phyloP scores from a whole-genome alignment of 1,140 invertebrate genomes.

The Bombus superbus region DNA sequence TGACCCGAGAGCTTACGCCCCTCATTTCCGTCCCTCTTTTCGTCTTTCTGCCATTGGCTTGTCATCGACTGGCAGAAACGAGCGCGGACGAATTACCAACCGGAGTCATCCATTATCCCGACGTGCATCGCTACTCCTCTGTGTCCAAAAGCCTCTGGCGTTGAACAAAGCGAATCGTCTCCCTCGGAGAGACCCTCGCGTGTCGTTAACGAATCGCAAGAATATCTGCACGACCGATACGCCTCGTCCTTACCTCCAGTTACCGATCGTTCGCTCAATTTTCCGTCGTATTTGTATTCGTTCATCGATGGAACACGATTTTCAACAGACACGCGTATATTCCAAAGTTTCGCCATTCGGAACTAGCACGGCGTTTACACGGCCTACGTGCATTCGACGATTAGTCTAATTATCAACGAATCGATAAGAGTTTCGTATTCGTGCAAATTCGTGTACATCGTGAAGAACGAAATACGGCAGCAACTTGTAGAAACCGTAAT shows the following conservation, averaged over 20 bases:
- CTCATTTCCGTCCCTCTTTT: slow-evolving; percentile 2
- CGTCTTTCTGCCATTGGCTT: slow-evolving; percentile 22
- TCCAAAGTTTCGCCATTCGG: background rate
- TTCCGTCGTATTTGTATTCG: no score
- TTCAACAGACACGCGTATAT: background rate
- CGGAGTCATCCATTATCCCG: slow-evolving; percentile 52
- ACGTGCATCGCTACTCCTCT: slow-evolving; percentile 23
- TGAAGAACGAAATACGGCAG: no score
- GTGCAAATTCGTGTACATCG: no score
- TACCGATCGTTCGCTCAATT: background rate
- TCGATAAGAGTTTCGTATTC: no score
- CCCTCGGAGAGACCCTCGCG: slow-evolving; percentile 8
- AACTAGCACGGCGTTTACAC: no score
- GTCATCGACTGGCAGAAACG: slow-evolving; percentile 46
- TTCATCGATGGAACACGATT: background rate
- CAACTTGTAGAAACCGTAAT: no score
- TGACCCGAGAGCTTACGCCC: slow-evolving; percentile 26
- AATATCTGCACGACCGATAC: background rate
- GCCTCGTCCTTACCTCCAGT: background rate
- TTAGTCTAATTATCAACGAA: no score
- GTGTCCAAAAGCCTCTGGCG: no score
- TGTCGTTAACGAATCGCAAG: slow-evolving; percentile 42
- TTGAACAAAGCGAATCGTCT: slow-evolving; percentile 23
- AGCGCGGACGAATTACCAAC: slow-evolving; percentile 43
- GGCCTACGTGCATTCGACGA: no score